phyloP scores from a whole-genome alignment of 1,140 invertebrate genomes.

The Pollicipes pollicipes region DNA sequence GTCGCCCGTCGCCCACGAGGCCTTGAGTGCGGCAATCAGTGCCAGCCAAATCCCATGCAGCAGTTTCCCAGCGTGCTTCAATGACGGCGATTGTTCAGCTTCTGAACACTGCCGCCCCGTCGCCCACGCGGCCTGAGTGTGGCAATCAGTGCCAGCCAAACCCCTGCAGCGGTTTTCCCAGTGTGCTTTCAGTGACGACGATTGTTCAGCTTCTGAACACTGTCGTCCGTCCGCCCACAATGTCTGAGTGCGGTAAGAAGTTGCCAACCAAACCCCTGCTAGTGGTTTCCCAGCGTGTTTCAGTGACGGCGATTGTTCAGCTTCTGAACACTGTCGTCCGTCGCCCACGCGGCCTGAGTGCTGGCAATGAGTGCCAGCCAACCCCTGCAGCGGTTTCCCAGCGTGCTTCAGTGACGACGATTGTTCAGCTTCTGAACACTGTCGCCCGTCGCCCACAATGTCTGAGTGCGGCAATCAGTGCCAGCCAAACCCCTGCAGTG shows the following conservation, averaged over 20 bases:
- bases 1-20: too few species aligned
- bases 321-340: background rate
- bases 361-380: background rate
- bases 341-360: background rate
- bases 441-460: too few species aligned
- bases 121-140: background rate
- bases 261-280: background rate
- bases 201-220: background rate
- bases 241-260: background rate
- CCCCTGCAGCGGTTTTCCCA: background rate
- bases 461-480: too few species aligned
- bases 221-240: background rate
- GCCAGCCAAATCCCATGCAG: too few species aligned
- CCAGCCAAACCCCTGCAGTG: too few species aligned
- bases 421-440: too few species aligned
- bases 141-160: background rate
- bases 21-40: too few species aligned
- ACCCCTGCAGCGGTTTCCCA: background rate
- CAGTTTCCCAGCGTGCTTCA: background rate
- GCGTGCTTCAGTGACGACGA: too few species aligned
- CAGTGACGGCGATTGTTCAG: background rate
- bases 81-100: background rate
- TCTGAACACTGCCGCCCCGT: background rate
- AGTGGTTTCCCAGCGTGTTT: background rate
- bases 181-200: background rate